Base-by-base conservation (phyloP, 2,888 invertebrate genomes). In the Oligia latruncula region DNA sequence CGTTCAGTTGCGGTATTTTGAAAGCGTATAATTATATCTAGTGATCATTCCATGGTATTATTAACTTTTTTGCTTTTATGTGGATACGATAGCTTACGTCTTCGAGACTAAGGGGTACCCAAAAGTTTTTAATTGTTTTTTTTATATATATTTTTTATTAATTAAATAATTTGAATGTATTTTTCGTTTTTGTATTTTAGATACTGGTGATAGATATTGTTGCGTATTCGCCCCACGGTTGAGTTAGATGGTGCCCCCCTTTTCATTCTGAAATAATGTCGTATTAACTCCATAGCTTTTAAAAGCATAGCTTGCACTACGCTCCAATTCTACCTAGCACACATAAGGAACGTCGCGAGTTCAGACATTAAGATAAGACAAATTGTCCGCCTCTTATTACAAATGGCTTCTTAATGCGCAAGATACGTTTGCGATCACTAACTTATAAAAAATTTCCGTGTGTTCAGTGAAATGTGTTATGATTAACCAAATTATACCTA, bases 341-440 rank as follows among this genome's bases (percentile, higher is more conserved):
- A 91, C 88, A 91, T 91, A 92, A 89, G 90, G 86, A 85, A 87
- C 84, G 86, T 89, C 80, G 90, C 90, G 95, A 95, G 90, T 95
- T 95, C 87, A 88, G 82, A 93, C 93, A 94, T 95, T 95, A 95
- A 95, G 95, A 95, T 95, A 95, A 94, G 93, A 94, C 92, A 92
- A 93, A 94, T 94, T 90, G 93, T 92, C 92, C 89, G 88, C 91
- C 90, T 89, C 90, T 90, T 91, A 93, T 95, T 93, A 94, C 92
- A 94, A 95, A 95, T 95, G 94, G 92, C 91, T 95, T 95, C 94
- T 95, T 95, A 95, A 95, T 95, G 95, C 90, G 87, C 87, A 88
- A 91, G 93, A 94, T 93, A 93, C 86, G 91, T 88, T 92, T 68
- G 68, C 58, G 29, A 88, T 89, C 76, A 68, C 68, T 72, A 66